A percentile compares a stretch with the other conserved stretches of the same genome.
phyloP scores from a whole-genome alignment of 2,113 vertebrate genomes.

The Columbina picui region DNA sequence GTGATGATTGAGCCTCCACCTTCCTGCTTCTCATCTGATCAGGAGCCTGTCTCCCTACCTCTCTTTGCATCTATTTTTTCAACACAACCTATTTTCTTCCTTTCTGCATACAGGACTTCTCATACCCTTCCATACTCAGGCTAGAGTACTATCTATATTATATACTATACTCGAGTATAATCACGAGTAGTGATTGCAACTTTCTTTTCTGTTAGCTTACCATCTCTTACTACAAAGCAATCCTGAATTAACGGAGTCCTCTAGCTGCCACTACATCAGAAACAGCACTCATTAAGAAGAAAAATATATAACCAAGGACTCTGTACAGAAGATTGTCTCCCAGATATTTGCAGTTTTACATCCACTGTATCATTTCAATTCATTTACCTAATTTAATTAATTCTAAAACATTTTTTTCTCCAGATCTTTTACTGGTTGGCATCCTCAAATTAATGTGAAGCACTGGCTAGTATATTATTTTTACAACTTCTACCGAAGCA shows the following conservation, averaged over 20 bases:
- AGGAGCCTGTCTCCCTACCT: neutral
- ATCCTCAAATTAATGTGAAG: neutral
- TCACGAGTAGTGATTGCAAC: neutral
- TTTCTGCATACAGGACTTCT: neutral
- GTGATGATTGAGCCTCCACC: neutral
- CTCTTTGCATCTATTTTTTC: neutral
- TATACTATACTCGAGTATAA: neutral
- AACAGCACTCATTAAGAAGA: neutral
- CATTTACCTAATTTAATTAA: slow-evolving; percentile 13
- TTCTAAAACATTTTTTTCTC: slow-evolving; percentile 2
- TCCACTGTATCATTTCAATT: neutral
- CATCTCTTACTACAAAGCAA: neutral
- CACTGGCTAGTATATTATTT: neutral
- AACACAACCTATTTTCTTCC: neutral
- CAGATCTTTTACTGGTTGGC: neutral
- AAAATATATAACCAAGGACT: neutral
- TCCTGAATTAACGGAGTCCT: neutral
- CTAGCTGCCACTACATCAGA: neutral
- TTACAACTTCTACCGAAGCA: neutral
- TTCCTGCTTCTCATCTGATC: neutral
- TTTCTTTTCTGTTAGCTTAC: neutral
- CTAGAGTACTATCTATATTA: no score
- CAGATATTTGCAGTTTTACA: slow-evolving; percentile 3
- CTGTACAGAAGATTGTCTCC: neutral
- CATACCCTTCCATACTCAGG: neutral